Conservation (phyloP, 1,140 invertebrate genomes). For the Drosophila persimilis region DNA sequence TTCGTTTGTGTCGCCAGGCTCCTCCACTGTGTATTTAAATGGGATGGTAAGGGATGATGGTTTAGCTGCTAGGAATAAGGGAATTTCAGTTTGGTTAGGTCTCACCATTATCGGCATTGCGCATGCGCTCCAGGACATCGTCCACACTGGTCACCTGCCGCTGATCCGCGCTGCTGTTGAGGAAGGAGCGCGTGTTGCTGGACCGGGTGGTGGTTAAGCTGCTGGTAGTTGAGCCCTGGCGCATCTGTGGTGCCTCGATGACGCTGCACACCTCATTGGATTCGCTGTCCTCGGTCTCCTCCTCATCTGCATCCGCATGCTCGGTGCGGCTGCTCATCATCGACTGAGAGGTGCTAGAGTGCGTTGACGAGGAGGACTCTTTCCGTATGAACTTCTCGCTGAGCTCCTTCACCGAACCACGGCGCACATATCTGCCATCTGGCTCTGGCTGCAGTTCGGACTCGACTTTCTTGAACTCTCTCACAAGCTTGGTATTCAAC, state of each 20-base stretch:
- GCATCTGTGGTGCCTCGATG: conserved; percentile 73
- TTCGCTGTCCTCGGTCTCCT: conserved; percentile 69
- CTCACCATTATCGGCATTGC: conserved; percentile 87
- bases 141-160: conserved; percentile 86
- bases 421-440: conserved; percentile 84
- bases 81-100: not conserved
- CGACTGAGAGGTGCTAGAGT: conserved; percentile 26
- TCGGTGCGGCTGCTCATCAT: conserved; percentile 14
- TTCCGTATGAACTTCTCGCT: conserved; percentile 88
- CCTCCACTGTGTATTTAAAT: conserved; percentile 83
- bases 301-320: conserved; percentile 31
- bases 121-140: conserved; percentile 90
- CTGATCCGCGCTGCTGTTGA: conserved; percentile 86
- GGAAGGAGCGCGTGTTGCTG: conserved; percentile 84
- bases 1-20: conserved; percentile 86
- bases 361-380: conserved; percentile 54
- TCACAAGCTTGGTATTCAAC: conserved; percentile 48
- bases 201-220: conserved; percentile 38
- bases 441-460: conserved; percentile 34
- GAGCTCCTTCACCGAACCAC: conserved; percentile 88
- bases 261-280: conserved; percentile 72
- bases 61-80: not conserved
- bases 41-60: not conserved
- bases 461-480: conserved; percentile 72
- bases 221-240: conserved; percentile 49